Evolutionary conservation across 30 jellyfish, hydroid and myxozoan genomes (phyloP).

Genomic region (Hydra vulgaris): DNA sequence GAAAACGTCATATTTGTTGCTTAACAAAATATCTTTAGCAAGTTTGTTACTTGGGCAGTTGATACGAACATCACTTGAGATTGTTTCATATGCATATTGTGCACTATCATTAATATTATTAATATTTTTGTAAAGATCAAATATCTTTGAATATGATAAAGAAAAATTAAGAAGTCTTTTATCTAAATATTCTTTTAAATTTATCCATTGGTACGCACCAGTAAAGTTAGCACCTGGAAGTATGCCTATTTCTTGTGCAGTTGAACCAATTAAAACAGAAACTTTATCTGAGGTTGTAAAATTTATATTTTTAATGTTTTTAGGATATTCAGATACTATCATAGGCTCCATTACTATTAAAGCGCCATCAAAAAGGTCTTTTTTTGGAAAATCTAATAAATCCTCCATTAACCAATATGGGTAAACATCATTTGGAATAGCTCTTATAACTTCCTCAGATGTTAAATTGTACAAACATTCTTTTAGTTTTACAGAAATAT

Average conservation of each 20-base stretch:
- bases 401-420: slow-evolving; percentile 25
- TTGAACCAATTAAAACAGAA: slow-evolving; percentile 24
- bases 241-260: slow-evolving; percentile 35
- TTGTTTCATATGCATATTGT: slow-evolving; percentile 16
- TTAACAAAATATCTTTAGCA: slow-evolving; percentile 17
- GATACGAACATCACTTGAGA: slow-evolving; percentile 35
- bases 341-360: slow-evolving; percentile 31
- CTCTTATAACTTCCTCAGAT: slow-evolving; percentile 12
- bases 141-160: not conserved
- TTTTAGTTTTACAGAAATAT: not conserved
- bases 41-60: slow-evolving; percentile 34
- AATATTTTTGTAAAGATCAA: slow-evolving; percentile 17
- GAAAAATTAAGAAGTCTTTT: slow-evolving; percentile 12
- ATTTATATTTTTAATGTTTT: not conserved
- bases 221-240: slow-evolving; percentile 3
- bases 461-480: slow-evolving; percentile 26
- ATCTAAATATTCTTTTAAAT: not conserved
- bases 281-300: slow-evolving; percentile 15
- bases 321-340: slow-evolving; percentile 18
- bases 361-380: slow-evolving; percentile 11
- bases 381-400: slow-evolving; percentile 25
- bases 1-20: slow-evolving; percentile 14
- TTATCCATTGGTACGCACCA: not conserved
- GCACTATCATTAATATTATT: not conserved
- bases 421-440: slow-evolving; percentile 10